Conservation (phyloP, 2,113 vertebrate species). For the Psammodynastes pulverulentus region DNA sequence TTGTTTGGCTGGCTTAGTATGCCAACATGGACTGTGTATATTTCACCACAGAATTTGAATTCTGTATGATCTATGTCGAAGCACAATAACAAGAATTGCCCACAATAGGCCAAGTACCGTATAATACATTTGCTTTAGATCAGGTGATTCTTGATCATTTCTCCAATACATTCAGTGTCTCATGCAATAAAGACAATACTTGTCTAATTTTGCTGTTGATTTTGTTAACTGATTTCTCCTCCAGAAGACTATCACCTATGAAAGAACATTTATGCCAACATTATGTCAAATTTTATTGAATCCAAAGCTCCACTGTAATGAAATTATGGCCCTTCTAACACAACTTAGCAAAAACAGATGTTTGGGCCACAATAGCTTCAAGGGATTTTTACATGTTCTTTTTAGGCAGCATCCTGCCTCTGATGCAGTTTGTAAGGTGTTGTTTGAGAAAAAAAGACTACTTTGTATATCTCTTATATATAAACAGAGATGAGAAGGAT, state of each 20-base stretch:
- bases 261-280: background rate
- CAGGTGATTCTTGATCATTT: background rate
- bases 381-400: background rate
- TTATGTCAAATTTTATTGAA: background rate
- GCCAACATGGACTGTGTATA: background rate
- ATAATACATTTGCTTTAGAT: background rate
- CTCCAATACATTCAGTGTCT: background rate
- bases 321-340: constrained; percentile 7
- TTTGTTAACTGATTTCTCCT: background rate
- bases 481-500: background rate
- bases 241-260: background rate
- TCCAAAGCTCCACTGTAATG: background rate
- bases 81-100: background rate
- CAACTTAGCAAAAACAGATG: background rate
- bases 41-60: background rate
- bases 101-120: background rate
- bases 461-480: background rate
- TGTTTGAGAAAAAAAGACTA: background rate
- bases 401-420: background rate
- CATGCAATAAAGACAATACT: fast-evolving
- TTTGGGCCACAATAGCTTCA: background rate
- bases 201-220: background rate
- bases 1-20: background rate
- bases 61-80: background rate
- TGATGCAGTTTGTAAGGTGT: background rate